A percentile compares a stretch with the other conserved stretches of the same genome.
phyloP scores from a whole-genome alignment of 2,113 vertebrate genomes.

The Amphilophus citrinellus region DNA sequence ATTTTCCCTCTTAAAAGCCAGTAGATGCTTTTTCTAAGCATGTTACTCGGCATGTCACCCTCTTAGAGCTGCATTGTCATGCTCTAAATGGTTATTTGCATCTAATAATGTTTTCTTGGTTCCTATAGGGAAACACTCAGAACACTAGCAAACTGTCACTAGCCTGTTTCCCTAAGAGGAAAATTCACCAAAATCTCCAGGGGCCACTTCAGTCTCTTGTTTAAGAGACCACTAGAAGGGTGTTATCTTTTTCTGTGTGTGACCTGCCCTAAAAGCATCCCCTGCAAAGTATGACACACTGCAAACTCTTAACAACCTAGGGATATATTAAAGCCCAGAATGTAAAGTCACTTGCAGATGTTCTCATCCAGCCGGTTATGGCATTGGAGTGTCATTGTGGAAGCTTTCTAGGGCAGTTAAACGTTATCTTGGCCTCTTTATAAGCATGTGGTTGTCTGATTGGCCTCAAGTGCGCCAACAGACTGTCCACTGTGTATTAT shows the following conservation, averaged over 20 bases:
- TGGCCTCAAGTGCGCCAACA: conserved; percentile 26
- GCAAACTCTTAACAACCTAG: conserved; percentile 12
- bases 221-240: not conserved
- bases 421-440: conserved; percentile 31
- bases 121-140: conserved; percentile 5
- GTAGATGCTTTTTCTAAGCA: conserved; percentile 16
- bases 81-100: conserved; percentile 26
- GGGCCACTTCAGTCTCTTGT: not conserved
- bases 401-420: conserved; percentile 61
- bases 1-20: conserved; percentile 2
- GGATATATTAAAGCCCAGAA: conserved; percentile 9
- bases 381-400: not conserved
- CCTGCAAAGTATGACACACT: conserved; percentile 7
- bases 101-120: conserved; percentile 7
- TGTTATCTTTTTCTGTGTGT: conserved; percentile 10
- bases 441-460: conserved; percentile 38
- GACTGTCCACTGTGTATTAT: conserved; percentile 37
- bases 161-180: not conserved
- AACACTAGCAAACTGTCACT: conserved; percentile 15
- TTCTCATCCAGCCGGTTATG: conserved; percentile 10
- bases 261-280: conserved; percentile 12
- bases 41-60: conserved; percentile 16
- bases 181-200: not conserved
- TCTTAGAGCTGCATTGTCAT: conserved; percentile 4
- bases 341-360: conserved; percentile 16